Conservation (phyloP, 2,113 vertebrate species). For the Athene cunicularia region DNA sequence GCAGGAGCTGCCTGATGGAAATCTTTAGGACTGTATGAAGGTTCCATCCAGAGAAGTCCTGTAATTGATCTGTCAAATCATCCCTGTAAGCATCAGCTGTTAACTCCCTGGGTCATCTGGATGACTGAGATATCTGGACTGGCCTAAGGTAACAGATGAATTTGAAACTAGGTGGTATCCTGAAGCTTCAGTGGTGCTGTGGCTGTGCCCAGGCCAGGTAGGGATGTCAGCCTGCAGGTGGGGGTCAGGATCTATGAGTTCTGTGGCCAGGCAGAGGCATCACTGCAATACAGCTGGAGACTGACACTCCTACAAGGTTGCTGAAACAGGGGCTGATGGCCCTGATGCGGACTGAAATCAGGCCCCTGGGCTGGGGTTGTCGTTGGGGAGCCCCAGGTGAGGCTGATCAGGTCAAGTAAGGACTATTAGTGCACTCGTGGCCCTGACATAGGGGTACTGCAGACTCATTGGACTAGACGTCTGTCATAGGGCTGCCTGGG, state of each 20-base stretch:
- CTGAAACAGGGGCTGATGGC: background rate
- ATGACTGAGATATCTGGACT: background rate
- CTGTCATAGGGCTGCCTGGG: accelerated
- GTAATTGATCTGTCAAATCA: background rate
- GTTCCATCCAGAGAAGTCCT: background rate
- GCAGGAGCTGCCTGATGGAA: background rate
- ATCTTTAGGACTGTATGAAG: background rate
- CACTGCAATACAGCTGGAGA: background rate
- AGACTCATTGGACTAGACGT: background rate
- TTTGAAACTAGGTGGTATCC: background rate
- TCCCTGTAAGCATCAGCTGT: background rate
- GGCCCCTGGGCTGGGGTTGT: background rate
- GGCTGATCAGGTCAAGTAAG: background rate
- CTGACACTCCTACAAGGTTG: accelerated
- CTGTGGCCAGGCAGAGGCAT: background rate
- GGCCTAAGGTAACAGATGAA: background rate
- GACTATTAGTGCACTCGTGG: background rate
- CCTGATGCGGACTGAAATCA: background rate
- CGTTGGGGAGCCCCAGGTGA: accelerated
- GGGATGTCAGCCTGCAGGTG: background rate
- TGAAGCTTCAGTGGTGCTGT: background rate
- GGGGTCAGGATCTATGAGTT: background rate
- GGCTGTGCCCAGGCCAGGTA: background rate
- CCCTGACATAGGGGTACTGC: background rate
- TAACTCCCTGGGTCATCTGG: background rate